Evolutionary conservation across 35 echinoderm and acorn worm genomes (phyloP).

Genomic region (Strongylocentrotus purpuratus): DNA sequence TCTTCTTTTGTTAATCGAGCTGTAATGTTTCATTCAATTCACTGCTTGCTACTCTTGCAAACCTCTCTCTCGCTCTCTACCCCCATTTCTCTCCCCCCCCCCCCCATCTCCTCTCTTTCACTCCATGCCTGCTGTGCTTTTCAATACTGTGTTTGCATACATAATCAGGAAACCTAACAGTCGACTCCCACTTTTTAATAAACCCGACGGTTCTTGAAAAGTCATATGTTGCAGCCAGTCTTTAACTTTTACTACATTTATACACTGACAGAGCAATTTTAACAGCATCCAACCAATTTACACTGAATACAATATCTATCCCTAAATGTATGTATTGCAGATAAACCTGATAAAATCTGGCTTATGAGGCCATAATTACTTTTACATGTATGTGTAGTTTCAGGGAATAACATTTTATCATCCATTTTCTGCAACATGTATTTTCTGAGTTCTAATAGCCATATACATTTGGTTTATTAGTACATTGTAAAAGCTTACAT

Average conservation of each 20-base stretch:
- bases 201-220: not conserved
- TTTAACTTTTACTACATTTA: too few species aligned
- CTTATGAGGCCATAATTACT: not conserved
- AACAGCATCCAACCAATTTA: not conserved
- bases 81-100: not conserved
- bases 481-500: too few species aligned
- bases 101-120: not conserved
- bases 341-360: not conserved
- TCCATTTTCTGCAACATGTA: not conserved
- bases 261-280: too few species aligned
- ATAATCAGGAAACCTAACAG: not conserved
- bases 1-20: not conserved
- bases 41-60: too few species aligned
- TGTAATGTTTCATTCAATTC: not conserved
- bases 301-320: not conserved
- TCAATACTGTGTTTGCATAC: not conserved
- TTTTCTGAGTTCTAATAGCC: not conserved
- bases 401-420: not conserved
- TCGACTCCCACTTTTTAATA: not conserved
- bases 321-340: not conserved
- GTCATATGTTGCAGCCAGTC: too few species aligned
- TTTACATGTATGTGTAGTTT: not conserved
- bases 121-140: not conserved
- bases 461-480: too few species aligned
- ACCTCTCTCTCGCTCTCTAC: too few species aligned